These are phyloP conservation scores for Eira barbara DNA, from an alignment of 2,113 vertebrate species.

Conservation along the genomic window DNA sequence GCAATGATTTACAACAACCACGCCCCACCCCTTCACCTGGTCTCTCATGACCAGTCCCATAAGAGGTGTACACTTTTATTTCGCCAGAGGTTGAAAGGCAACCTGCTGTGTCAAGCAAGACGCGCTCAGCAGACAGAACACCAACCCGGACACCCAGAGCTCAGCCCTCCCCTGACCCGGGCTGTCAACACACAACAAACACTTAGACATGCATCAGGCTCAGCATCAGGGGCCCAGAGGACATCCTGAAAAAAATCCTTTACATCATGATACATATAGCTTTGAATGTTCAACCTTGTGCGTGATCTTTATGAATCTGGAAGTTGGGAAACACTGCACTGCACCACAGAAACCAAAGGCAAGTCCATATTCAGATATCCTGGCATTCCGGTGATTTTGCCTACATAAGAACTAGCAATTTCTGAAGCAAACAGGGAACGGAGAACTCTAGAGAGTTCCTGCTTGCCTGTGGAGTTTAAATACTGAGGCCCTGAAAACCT, in stretches of 20 bases:
- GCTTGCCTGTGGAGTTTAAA: background rate
- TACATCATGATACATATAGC: fast-evolving
- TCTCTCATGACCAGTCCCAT: background rate
- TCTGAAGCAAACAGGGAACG: background rate
- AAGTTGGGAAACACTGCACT: background rate
- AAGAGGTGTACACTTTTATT: fast-evolving
- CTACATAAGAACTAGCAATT: background rate
- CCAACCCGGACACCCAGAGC: fast-evolving
- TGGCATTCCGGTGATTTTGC: fast-evolving
- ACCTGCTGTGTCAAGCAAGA: background rate
- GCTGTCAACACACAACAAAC: background rate
- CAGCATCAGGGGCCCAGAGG: background rate
- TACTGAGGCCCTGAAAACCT: fast-evolving
- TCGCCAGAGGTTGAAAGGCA: background rate
- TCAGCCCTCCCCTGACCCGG: background rate
- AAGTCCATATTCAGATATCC: fast-evolving
- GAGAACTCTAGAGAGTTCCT: background rate
- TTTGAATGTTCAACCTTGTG: background rate
- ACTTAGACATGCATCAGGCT: fast-evolving
- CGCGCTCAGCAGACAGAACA: background rate
- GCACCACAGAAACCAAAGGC: background rate
- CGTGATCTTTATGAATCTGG: background rate
- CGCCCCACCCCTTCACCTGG: background rate
- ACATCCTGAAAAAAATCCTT: fast-evolving
- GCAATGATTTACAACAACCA: background rate